Base-by-base conservation (phyloP, 2,888 invertebrate species). In the Neocrepidodera transversa region DNA sequence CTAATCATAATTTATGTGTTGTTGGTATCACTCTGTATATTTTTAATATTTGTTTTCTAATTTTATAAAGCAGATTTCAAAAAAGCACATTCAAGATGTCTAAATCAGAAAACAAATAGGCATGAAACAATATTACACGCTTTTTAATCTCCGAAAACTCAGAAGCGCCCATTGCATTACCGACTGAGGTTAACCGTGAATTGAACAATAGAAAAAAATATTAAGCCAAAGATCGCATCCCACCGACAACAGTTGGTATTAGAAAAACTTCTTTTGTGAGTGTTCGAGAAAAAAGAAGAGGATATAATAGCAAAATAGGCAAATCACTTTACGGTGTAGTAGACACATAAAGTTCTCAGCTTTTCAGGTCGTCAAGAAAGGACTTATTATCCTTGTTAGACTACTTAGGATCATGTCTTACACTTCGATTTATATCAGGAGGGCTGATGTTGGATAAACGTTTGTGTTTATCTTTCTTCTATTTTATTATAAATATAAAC, bases 91-190 rank as follows among this genome's bases (percentile, higher is more conserved):
- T 51, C 17, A 26, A 43, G 20, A 43, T 35, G 1, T 5, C 30
- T 4, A 42, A 11, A 52, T 17, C 45, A 60, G 65, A 70, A 74
- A 69, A 71, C 71, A 75, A 73, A 72, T 67, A 67, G 63, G 70
- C 75, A 74, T 72, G 74, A 76, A 76, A 76, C 73, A 69, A 72
- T 67, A 71, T 76, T 74, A 75, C 67, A 74, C 74, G 75, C 68
- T 68, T 69, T 72, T 76, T 76, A 73, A 73, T 74, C 71, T 17
- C 38, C 7, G 38, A 49, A 59, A 49, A 57, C 60, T 51, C 50
- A 49, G 42, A 49, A 54, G 58, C 57, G 57, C 58, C 63, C 61
- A 57, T 49, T 50, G 50, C 59, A 54, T 54, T 43, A 59, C 59
- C 59, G 53, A 48, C 58, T 60, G 64, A 62, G 66, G 67, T 68